A percentile compares a stretch with the other conserved stretches of the same genome.
Conservation (phyloP, 2,888 invertebrate genomes). For the Phortica magna region DNA sequence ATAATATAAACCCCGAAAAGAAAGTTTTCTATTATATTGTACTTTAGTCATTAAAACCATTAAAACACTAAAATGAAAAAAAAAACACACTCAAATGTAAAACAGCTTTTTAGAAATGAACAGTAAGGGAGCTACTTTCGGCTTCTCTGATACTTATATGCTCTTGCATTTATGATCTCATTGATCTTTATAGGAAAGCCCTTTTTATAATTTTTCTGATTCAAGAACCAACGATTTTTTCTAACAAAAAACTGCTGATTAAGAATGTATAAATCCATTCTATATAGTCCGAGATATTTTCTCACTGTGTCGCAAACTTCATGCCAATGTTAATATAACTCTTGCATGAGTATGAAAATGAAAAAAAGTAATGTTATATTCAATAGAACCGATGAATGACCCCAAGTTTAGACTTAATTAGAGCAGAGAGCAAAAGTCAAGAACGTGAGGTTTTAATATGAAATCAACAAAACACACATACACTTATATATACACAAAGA, state of each 20-base stretch:
- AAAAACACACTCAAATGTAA: background rate
- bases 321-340: too few species aligned
- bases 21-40: slow-evolving; percentile 19
- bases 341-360: too few species aligned
- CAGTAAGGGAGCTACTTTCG: background rate
- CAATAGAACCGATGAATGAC: background rate
- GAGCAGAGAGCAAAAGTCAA: slow-evolving; percentile 5
- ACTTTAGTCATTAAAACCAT: background rate
- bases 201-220: too few species aligned
- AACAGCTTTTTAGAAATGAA: background rate
- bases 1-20: slow-evolving; percentile 13
- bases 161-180: too few species aligned
- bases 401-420: background rate
- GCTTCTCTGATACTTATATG: background rate
- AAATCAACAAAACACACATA: background rate
- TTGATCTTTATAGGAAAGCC: too few species aligned
- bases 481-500: background rate
- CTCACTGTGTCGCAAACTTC: too few species aligned
- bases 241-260: too few species aligned
- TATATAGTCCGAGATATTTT: too few species aligned
- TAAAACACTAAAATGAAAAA: background rate
- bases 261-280: too few species aligned
- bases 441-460: background rate
- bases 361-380: background rate
- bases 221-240: too few species aligned